A percentile compares a stretch with the other conserved stretches of the same genome.
phyloP scores from a whole-genome alignment of 2,113 vertebrate genomes.

The Octodon degus region DNA sequence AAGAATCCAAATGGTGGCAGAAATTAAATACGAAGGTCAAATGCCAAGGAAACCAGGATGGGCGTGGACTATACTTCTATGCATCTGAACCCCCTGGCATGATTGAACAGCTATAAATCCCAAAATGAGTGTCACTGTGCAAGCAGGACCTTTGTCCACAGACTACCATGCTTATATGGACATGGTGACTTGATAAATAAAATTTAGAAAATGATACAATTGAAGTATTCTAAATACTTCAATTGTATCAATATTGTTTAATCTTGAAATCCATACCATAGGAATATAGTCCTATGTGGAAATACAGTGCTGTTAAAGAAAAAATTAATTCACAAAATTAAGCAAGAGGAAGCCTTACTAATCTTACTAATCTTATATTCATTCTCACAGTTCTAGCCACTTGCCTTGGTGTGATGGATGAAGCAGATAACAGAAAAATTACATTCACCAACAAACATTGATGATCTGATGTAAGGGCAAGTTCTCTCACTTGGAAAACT shows the following conservation, averaged over 20 bases:
- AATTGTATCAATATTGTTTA: no score
- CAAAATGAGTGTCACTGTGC: not conserved
- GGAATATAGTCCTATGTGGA: not conserved
- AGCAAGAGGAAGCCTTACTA: slow-evolving; percentile 36
- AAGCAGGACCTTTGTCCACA: not conserved
- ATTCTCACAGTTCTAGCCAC: slow-evolving; percentile 23
- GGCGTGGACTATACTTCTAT: not conserved
- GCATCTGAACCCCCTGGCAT: not conserved
- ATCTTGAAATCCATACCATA: not conserved
- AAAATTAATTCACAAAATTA: slow-evolving; percentile 49
- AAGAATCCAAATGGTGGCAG: not conserved
- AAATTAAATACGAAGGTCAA: slow-evolving; percentile 34
- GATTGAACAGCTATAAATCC: slow-evolving; percentile 6
- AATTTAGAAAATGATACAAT: slow-evolving; percentile 8
- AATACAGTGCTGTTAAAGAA: slow-evolving; percentile 35
- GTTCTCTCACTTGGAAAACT: slow-evolving; percentile 66
- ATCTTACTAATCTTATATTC: slow-evolving; percentile 4
- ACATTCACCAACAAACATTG: slow-evolving; percentile 13
- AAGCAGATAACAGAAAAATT: slow-evolving; percentile 58
- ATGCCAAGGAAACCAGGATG: not conserved
- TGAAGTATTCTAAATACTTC: slow-evolving; percentile 24
- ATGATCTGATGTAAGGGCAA: slow-evolving; percentile 37
- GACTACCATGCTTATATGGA: not conserved
- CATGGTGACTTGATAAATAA: slow-evolving; percentile 32
- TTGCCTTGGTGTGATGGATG: slow-evolving; percentile 53